Evolutionary conservation across 2,888 invertebrate species (phyloP).

Genomic region (Unio delphinus): DNA sequence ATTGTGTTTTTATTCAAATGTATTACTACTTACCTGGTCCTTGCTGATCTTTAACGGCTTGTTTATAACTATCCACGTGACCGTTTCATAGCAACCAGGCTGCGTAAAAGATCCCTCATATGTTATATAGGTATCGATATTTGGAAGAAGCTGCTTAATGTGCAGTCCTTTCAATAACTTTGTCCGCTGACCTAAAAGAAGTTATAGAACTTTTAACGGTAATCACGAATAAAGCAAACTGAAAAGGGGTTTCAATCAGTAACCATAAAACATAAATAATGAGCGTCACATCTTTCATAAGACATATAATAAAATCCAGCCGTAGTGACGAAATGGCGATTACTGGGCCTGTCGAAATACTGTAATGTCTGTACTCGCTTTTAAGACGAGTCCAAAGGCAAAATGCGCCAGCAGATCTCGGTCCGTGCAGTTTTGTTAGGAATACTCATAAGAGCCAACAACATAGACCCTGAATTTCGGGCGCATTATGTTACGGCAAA

Average conservation of each 20-base stretch:
- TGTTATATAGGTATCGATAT: conserved; percentile 93
- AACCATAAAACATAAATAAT: background rate
- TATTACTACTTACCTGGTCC: conserved; percentile 83
- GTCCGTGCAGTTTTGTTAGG: no score
- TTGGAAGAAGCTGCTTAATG: conserved; percentile 80
- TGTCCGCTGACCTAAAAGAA: conserved; percentile 46
- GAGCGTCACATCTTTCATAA: background rate
- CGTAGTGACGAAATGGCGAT: no score
- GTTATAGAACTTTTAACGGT: background rate
- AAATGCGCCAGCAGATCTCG: no score
- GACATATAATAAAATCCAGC: no score
- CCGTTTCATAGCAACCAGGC: conserved; percentile 98
- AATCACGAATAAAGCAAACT: background rate
- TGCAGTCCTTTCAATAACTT: conserved; percentile 36
- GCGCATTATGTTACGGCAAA: no score
- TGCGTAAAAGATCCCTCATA: conserved; percentile 98
- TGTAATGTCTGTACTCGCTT: no score
- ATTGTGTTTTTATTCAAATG: no score
- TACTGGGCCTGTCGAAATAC: no score
- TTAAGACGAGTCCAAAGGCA: no score
- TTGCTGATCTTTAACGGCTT: conserved; percentile 97
- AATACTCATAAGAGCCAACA: no score
- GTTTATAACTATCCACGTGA: conserved; percentile 98
- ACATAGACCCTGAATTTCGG: no score
- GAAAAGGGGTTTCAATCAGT: background rate